Conservation (phyloP, 2,797 vertebrate genomes). For the Semotilus atromaculatus region DNA sequence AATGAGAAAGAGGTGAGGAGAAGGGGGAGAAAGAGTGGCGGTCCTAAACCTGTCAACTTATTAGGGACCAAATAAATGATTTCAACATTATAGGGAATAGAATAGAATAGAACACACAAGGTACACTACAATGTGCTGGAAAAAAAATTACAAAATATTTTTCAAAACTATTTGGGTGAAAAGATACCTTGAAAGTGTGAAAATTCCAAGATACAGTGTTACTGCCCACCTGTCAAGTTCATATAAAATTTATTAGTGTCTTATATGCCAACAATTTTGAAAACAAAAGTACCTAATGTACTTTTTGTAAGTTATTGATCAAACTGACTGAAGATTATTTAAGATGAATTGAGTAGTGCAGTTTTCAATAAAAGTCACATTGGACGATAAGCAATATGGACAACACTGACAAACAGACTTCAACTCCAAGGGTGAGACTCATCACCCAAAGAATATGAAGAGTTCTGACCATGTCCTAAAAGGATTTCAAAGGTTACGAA, state of each 20-base stretch:
- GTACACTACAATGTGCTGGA: background rate
- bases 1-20: conserved; percentile 23
- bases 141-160: background rate
- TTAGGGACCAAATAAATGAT: background rate
- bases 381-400: background rate
- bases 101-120: background rate
- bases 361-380: background rate
- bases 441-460: background rate
- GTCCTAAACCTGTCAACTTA: background rate
- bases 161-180: background rate
- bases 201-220: background rate
- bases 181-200: background rate
- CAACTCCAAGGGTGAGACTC: no score
- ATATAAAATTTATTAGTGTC: background rate
- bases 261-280: background rate
- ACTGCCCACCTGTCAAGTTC: background rate
- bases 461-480: no score
- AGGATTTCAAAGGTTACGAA: background rate
- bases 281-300: background rate
- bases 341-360: background rate
- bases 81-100: background rate
- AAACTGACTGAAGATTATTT: background rate
- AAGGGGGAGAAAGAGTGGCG: conserved; percentile 17
- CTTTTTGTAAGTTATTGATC: background rate
- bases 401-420: background rate